Percentiles rank a stretch among this genome's conserved stretches.
phyloP scores from a whole-genome alignment of 2,113 vertebrate genomes.

The Pomatorhinus ruficollis region DNA sequence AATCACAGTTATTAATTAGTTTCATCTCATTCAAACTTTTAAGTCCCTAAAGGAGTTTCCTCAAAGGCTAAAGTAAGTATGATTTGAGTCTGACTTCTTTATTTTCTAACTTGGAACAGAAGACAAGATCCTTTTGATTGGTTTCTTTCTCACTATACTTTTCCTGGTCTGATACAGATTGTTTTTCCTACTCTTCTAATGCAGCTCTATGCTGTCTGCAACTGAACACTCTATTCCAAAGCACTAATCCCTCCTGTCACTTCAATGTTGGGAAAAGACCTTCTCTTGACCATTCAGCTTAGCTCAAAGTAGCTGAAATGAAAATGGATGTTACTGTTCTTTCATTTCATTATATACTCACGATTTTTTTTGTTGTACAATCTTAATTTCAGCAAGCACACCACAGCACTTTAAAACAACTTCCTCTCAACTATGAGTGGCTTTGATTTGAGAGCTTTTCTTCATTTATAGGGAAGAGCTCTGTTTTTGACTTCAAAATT shows the following conservation, averaged over 20 bases:
- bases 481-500: not conserved
- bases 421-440: not conserved
- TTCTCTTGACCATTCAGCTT: not conserved
- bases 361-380: not conserved
- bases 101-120: not conserved
- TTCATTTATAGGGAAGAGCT: not conserved
- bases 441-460: not conserved
- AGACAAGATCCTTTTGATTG: not conserved
- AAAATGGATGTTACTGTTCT: not conserved
- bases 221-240: not conserved
- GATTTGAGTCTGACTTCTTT: not conserved
- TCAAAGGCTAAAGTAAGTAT: not conserved
- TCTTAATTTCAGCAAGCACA: not conserved
- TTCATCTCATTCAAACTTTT: not conserved
- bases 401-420: not conserved
- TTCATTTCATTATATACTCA: not conserved
- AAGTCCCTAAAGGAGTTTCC: not conserved
- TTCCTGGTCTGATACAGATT: not conserved
- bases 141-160: not conserved
- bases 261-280: not conserved
- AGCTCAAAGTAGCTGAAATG: not conserved
- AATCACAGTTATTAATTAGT: not conserved
- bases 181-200: not conserved
- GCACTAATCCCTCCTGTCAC: not conserved
- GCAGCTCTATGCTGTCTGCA: not conserved